Base-by-base conservation (phyloP, 2,888 invertebrate species). In the Rapana venosa region DNA sequence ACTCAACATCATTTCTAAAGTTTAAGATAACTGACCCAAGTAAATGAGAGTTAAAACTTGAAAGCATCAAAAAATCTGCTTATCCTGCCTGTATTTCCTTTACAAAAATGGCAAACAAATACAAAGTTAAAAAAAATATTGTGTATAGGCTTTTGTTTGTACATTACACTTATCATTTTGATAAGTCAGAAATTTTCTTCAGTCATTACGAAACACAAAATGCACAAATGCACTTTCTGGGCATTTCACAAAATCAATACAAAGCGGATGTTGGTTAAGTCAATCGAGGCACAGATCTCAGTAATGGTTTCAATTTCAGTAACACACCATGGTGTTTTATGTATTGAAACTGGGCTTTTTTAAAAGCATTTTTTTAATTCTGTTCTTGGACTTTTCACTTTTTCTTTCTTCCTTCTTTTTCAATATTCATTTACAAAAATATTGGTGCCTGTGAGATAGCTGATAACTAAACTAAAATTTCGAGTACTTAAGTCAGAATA, bases 401-500 rank as follows among this genome's bases (percentile, higher is more conserved):
- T 58, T 30, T 58, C 32, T n/a, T 58, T 85, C 30, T 85, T 30
- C 17, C 20, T 58, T 85, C 26, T 58, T 58, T 56, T 58, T 30
- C 58, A 26, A 26, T 30, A 77, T 85, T n/a, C 17, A 47, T 17
- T 86, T 13, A 30, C 32, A 26, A 0, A 32, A 32, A 79, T 79
- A 85, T 66, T 86, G 86, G 86, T 86, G 86, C 32, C 22, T 66
- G 86, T 35, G 86, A 66, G 86, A 86, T 15, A 86, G 86, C 86
- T 35, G 22, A 35, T 11, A 6, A 36, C 22, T 47, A 47, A 83
- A 26, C 36, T 36, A 20, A 81, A 47, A 47, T 83, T 66, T 2
- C 26, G 2, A 17, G 66, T 66, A 22, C 66, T 66, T 36, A 36
- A 36, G 26, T 83, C 47, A 47, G 17, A 13, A 32, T 1, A 32